Evolutionary conservation across 2,113 vertebrate genomes (phyloP), one percentile per base, ranked within the genome.

Genomic region (Leptodactylus fuscus): DNA sequence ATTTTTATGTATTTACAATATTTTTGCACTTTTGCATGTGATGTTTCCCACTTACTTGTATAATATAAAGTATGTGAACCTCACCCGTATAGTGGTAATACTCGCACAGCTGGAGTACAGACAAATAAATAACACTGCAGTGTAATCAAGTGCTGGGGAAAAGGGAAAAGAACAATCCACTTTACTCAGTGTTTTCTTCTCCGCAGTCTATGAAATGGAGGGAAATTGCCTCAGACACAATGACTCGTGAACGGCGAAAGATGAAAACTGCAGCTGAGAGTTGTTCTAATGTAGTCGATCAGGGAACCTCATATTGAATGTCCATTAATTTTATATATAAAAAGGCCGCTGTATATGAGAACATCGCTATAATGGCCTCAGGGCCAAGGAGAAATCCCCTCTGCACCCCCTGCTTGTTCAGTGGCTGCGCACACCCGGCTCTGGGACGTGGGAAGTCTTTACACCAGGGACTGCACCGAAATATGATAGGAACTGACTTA

Each of bases 111-210:
- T 27, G 46, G 46, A 75, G 73, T 0, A 49, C 1, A 48, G 22
- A 49, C 38, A 75, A 6, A 24, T 46, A 41, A 67, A 78, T 55
- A 78, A 58, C 76, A 58, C 76, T 12, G 62, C 80, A 81, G 27
- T 69, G 60, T 81, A 81, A 81, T 81, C 80, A 51, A 69, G 46
- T 29, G 24, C 62, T n/a, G 80, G 27, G 60, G 44, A 48, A 62
- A 44, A 12, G 27, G 27, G n/a, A 81, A n/a, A 81, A 65, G 55
- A 81, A 81, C 60, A 81, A 69, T 81, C 38, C 58, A 49, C 41
- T 81, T 81, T 49, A n/a, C 79, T 44, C 44, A 32, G 80, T 81
- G 80, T 65, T 69, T 81, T 81, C 44, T 15, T 81, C 62, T 69
- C 62, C 27, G 55, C 77, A 80, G 77, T 60, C n/a, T 34, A 81